phyloP scores from a whole-genome alignment of 2,797 vertebrate species.

The Sebastes goodei region DNA sequence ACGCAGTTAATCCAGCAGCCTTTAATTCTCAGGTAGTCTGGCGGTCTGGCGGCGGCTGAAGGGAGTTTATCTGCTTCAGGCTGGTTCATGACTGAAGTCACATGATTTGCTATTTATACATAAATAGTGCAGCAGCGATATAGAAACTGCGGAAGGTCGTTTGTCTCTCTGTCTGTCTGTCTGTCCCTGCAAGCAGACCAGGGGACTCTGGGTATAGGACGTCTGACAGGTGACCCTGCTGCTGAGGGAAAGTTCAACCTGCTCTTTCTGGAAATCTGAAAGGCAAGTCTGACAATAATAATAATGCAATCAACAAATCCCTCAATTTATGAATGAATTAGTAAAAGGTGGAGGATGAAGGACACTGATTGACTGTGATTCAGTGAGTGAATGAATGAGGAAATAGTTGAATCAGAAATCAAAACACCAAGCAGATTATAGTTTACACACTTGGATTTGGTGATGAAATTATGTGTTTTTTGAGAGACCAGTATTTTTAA shows the following conservation, averaged over 20 bases:
- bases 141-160: constrained; percentile 66
- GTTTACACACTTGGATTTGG: background rate
- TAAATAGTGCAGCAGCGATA: constrained; percentile 61
- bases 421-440: constrained; percentile 1
- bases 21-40: constrained; percentile 2
- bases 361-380: background rate
- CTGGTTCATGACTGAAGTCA: constrained; percentile 49
- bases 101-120: constrained; percentile 70
- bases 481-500: background rate
- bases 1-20: constrained; percentile 5
- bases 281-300: constrained; percentile 57
- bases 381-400: background rate
- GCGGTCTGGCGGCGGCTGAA: background rate
- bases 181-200: constrained; percentile 2
- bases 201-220: constrained; percentile 3
- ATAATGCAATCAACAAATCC: background rate
- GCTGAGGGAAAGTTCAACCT: constrained; percentile 26
- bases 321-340: background rate
- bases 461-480: background rate
- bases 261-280: constrained; percentile 37
- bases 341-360: background rate
- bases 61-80: constrained; percentile 5
- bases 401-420: background rate
- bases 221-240: constrained; percentile 45
- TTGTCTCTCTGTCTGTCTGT: constrained; percentile 26